Conservation (phyloP, 2,797 vertebrate species). For the Micropoecilia bifurca region DNA sequence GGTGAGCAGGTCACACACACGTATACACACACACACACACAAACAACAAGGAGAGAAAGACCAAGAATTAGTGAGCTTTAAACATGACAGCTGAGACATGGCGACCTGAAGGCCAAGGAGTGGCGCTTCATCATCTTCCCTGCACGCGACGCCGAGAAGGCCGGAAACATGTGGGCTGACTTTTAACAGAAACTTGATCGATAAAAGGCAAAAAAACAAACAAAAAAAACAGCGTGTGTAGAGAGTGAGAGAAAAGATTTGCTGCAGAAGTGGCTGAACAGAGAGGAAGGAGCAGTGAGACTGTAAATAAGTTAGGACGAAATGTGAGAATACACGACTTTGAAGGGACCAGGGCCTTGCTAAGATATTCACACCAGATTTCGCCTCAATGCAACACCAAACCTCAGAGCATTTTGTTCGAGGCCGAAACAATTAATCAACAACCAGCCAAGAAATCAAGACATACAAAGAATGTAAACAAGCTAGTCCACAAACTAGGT, state of each 20-base stretch:
- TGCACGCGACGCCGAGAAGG: conserved; percentile 23
- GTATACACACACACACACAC: conserved; percentile 23
- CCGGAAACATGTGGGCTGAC: conserved; percentile 18
- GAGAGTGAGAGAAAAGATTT: conserved; percentile 13
- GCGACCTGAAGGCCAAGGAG: conserved; percentile 56
- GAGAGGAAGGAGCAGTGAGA: conserved; percentile 22
- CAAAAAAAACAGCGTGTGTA: conserved; percentile 17
- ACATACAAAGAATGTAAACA: too few species aligned
- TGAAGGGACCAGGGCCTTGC: background rate
- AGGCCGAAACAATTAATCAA: too few species aligned
- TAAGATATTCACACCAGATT: background rate
- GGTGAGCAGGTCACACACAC: conserved; percentile 91
- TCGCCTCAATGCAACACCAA: background rate
- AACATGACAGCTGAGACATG: conserved; percentile 68
- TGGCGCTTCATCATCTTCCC: conserved; percentile 23
- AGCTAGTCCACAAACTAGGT: too few species aligned
- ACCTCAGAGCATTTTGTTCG: background rate
- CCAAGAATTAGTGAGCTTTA: conserved; percentile 93
- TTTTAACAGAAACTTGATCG: conserved; percentile 19
- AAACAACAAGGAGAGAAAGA: conserved; percentile 91
- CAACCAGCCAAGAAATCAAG: too few species aligned
- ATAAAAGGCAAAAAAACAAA: conserved; percentile 13
- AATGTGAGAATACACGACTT: background rate
- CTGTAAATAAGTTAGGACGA: conserved; percentile 1
- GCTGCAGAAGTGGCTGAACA: conserved; percentile 15